Evolutionary conservation across 1,140 invertebrate genomes (phyloP), one percentile per base, ranked within the genome.

Genomic region (Venustaconcha ellipsiformis): DNA sequence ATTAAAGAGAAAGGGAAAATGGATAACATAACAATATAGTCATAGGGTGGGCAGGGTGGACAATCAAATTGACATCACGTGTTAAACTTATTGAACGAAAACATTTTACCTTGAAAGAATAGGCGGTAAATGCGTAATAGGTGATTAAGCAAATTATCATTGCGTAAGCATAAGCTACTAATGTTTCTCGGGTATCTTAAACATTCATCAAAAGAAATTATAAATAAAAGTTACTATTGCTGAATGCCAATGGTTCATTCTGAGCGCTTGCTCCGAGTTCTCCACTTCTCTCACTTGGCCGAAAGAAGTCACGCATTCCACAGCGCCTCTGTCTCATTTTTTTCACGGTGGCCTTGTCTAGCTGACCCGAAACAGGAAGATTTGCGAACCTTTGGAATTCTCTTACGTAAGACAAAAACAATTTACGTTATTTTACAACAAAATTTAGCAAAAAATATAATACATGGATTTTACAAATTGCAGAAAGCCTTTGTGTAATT

Each of bases 331-430:
- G 58, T 48, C 76, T 20, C 83, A 86, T 86, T 74, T 78, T 81
- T 0, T 64, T 37, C 1, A 78, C 1, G 0, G 84, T 86, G 12
- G 17, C 58, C 3, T 48, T 4, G 59, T 86, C 78, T 26, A 83
- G 58, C 6, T 56, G 23, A 1, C 84, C 83, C 0, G 82, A 82
- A 30, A 78, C 70, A 13, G 48, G 69, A 30, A 86, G 65, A 8
- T 80, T 80, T 20, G 76, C 80, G 66, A 86, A 82, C n/a, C 66
- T 17, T 64, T 86, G 84, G 57, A 83, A 86, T 23, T 82, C 65
- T 60, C 84, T 86, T 48, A 48, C 6, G 37, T 48, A 48, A 48
- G 37, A 48, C 4, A 48, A 48, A 48, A 8, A 48, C 11, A 48
- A 48, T 48, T 48, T 48, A 48, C 11, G 37, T 48, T 11, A 48